Conservation (phyloP, 2,888 invertebrate species). For the Drosophila merina region DNA sequence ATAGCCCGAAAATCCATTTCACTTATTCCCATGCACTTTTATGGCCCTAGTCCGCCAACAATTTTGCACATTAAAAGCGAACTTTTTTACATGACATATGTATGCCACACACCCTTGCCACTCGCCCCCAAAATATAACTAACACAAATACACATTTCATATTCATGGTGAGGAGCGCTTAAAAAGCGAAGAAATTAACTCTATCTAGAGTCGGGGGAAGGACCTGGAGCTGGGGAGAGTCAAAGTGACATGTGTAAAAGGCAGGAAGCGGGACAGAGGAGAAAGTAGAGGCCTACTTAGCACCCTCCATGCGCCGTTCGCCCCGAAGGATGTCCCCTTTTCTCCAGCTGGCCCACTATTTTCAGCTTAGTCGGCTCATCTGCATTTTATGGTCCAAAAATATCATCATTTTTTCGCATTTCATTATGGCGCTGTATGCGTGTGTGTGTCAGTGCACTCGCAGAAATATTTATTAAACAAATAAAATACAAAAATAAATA, state of each 20-base stretch:
- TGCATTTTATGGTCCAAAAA: slow-evolving; percentile 81
- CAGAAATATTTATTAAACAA: background rate
- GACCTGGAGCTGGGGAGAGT: slow-evolving; percentile 11
- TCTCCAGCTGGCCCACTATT: slow-evolving; percentile 61
- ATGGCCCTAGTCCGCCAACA: slow-evolving; percentile 73
- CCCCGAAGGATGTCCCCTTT: slow-evolving; percentile 19
- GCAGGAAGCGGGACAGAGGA: background rate
- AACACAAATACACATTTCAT: slow-evolving; percentile 77
- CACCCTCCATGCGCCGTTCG: slow-evolving; percentile 6
- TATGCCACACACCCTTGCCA: slow-evolving; percentile 42
- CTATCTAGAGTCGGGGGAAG: slow-evolving; percentile 36
- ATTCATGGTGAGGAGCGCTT: slow-evolving; percentile 75
- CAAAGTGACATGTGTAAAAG: slow-evolving; percentile 60
- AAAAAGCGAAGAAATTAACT: slow-evolving; percentile 76
- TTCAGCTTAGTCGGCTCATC: slow-evolving; percentile 81
- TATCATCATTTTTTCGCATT: slow-evolving; percentile 80
- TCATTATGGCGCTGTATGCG: slow-evolving; percentile 63
- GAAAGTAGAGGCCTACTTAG: slow-evolving; percentile 46
- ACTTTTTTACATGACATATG: slow-evolving; percentile 77
- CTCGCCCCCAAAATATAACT: slow-evolving; percentile 55
- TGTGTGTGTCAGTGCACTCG: slow-evolving; percentile 28
- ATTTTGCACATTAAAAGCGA: slow-evolving; percentile 76
- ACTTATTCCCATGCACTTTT: slow-evolving; percentile 76
- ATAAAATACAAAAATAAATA: background rate
- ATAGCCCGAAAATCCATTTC: slow-evolving; percentile 68